A percentile compares a stretch with the other conserved stretches of the same genome.
Evolutionary conservation across 2,888 invertebrate species (phyloP).

Genomic region (Apotomis turbidana): DNA sequence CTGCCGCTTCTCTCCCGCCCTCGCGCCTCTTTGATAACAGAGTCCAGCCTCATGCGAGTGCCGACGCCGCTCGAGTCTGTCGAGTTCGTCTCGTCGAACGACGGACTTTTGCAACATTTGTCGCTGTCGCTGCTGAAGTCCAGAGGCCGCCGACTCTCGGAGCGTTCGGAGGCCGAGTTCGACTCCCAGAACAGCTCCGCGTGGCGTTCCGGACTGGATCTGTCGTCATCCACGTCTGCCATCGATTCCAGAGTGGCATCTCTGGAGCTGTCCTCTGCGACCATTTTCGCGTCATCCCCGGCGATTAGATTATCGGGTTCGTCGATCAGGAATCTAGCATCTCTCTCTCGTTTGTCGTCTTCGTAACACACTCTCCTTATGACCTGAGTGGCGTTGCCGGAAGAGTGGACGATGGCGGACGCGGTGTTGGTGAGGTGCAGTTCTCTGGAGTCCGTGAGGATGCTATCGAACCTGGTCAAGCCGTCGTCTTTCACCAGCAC

Average conservation of each 20-base stretch:
- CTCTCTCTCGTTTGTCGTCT: slow-evolving; percentile 59
- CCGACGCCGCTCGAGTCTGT: slow-evolving; percentile 74
- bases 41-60: slow-evolving; percentile 72
- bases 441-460: slow-evolving; percentile 69
- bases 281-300: slow-evolving; percentile 66
- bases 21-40: slow-evolving; percentile 76
- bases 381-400: slow-evolving; percentile 73
- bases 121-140: slow-evolving; percentile 79
- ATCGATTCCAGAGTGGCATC: slow-evolving; percentile 65
- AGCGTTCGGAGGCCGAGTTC: slow-evolving; percentile 70
- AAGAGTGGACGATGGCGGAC: slow-evolving; percentile 71
- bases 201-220: slow-evolving; percentile 71
- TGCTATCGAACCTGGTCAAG: slow-evolving; percentile 66
- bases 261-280: slow-evolving; percentile 67
- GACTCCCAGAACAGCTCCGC: slow-evolving; percentile 78
- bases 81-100: slow-evolving; percentile 72
- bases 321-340: slow-evolving; percentile 62
- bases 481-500: slow-evolving; percentile 71
- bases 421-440: slow-evolving; percentile 67
- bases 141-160: slow-evolving; percentile 63
- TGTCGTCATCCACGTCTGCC: slow-evolving; percentile 63
- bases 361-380: slow-evolving; percentile 73
- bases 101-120: slow-evolving; percentile 78
- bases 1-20: slow-evolving; percentile 62
- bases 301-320: slow-evolving; percentile 64